Percentiles rank a stretch among this genome's conserved stretches.
phyloP scores from a whole-genome alignment of 2,797 vertebrate species.

The Phoxinus dragarum region DNA sequence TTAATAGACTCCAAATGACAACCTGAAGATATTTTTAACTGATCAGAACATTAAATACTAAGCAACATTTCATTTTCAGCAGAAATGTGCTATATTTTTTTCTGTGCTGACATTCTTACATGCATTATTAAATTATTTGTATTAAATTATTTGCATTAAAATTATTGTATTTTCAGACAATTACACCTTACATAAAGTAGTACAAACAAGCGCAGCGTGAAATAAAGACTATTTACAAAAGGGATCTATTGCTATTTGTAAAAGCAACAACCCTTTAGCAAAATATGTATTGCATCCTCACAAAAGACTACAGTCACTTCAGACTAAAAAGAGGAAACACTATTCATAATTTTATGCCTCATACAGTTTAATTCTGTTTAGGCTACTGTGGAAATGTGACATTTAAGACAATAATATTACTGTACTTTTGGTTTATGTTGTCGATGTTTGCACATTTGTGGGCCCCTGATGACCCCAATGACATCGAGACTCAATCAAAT shows the following conservation, averaged over 20 bases:
- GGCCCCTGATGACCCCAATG: not conserved
- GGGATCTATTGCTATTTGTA: not conserved
- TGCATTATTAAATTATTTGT: constrained; percentile 1
- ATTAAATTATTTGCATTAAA: too few species aligned
- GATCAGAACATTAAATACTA: constrained; percentile 10
- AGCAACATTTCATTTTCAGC: not conserved
- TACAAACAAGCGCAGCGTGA: not conserved
- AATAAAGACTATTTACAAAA: not conserved
- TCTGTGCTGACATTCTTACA: not conserved
- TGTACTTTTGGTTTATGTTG: not conserved
- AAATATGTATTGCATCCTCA: not conserved
- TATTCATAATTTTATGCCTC: not conserved
- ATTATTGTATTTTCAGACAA: not conserved
- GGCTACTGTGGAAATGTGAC: not conserved
- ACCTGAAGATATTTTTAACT: not conserved
- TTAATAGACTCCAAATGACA: not conserved
- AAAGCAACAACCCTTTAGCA: not conserved
- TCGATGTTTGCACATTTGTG: not conserved
- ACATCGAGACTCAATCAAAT: not conserved
- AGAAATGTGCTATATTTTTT: not conserved
- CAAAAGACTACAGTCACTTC: not conserved
- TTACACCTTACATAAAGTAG: not conserved
- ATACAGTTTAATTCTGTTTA: not conserved
- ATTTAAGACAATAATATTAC: not conserved
- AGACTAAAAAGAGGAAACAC: constrained; percentile 6